A percentile compares a stretch with the other conserved stretches of the same genome.
Conservation (phyloP, 2,113 vertebrate species). For the Phaethon lepturus region DNA sequence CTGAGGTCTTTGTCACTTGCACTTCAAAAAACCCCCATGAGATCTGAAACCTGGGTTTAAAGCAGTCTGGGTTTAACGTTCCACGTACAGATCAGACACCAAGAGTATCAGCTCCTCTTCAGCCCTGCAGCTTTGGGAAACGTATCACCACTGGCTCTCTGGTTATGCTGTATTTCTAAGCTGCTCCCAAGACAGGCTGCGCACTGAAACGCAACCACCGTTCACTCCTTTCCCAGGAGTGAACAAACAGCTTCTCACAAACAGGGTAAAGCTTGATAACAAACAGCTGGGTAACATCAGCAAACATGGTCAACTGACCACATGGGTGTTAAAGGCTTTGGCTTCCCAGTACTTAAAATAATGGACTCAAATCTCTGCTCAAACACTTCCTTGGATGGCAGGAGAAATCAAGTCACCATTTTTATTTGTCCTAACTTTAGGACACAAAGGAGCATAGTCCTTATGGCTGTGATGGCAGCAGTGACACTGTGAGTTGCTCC, state of each 20-base stretch:
- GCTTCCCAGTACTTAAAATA: background rate
- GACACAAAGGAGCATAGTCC: background rate
- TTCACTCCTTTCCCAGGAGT: background rate
- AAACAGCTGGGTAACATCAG: background rate
- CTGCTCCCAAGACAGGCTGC: background rate
- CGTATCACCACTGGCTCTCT: rapidly evolving
- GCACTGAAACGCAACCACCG: background rate
- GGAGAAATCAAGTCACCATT: background rate
- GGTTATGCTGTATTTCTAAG: background rate
- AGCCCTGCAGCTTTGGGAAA: background rate
- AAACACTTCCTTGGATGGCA: background rate
- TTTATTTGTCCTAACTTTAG: background rate
- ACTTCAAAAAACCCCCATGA: background rate
- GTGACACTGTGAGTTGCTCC: background rate
- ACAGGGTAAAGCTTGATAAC: background rate
- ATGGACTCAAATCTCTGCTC: background rate
- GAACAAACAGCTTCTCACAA: background rate
- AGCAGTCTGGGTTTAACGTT: background rate
- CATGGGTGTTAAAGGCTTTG: background rate
- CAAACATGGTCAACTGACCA: background rate
- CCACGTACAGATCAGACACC: background rate
- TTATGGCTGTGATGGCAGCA: background rate
- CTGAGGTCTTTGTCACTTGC: background rate
- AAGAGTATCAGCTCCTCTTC: background rate
- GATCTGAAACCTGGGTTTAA: background rate